A percentile compares a stretch with the other conserved stretches of the same genome.
Conservation (phyloP, 2,797 vertebrate genomes). For the Serranus cabrilla region DNA sequence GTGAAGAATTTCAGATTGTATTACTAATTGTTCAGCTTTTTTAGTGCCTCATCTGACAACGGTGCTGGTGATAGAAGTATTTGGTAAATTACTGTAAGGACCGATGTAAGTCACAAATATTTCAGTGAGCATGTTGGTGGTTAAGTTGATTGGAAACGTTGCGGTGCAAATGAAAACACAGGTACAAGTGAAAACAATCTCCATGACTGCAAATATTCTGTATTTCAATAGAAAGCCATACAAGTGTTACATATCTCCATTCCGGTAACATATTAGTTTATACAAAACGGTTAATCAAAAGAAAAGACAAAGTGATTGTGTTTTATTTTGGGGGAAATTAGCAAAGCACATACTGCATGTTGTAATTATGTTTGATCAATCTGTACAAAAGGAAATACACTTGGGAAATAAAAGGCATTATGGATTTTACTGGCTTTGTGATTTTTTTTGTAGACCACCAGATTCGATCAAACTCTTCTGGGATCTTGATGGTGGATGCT, state of each 20-base stretch:
- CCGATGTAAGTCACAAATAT: background rate
- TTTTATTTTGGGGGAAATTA: conserved; percentile 35
- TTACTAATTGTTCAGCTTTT: background rate
- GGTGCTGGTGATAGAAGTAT: background rate
- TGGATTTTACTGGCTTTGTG: background rate
- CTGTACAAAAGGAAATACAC: conserved; percentile 45
- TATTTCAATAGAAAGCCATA: conserved; percentile 34
- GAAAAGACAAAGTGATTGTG: conserved; percentile 13
- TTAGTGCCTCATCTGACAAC: background rate
- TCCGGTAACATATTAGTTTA: conserved; percentile 41
- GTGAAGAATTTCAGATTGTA: background rate
- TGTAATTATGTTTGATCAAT: conserved; percentile 23
- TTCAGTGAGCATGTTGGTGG: background rate
- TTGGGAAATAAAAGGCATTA: background rate
- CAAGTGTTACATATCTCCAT: conserved; percentile 39
- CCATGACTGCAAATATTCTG: conserved; percentile 29
- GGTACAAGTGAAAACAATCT: background rate
- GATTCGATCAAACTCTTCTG: background rate
- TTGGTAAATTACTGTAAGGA: background rate
- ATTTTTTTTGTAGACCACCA: background rate
- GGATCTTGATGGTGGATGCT: background rate
- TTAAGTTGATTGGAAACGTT: conserved; percentile 19
- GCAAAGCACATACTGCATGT: conserved; percentile 7
- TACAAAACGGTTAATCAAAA: conserved; percentile 38
- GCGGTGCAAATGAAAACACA: conserved; percentile 27